Evolutionary conservation across 2,888 invertebrate genomes (phyloP), one percentile per base, ranked within the genome.

Genomic region (Plebejus argus): DNA sequence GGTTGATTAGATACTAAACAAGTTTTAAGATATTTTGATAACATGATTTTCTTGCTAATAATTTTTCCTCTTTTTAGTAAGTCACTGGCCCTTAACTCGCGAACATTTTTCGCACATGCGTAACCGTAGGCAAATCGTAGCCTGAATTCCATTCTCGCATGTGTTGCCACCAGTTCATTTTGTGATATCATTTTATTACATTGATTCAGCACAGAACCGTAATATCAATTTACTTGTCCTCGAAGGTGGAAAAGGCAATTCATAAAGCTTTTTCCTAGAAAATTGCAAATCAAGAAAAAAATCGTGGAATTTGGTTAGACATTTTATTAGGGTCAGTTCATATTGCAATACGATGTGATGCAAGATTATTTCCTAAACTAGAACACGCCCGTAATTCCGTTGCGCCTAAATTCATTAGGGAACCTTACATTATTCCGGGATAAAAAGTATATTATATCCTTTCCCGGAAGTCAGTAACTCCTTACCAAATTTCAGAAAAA

Each of bases 91-190:
- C 1, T 61, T 12, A 12, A 10, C 61, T 61, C 8, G 4, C 0
- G 5, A 12, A 66, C 15, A 66, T 33, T 15, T 28, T 66, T 66
- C 28, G 66, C 66, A 33, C 5, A 18, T 66, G 66, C 66, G 66
- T 28, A 66, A 66, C 66, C 66, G 61, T 66, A 28, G 66, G 28
- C 66, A 66, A 28, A 66, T 28, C 28, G 28, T 33, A 33, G 23
- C 28, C 28, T 28, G 1, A 66, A 66, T 66, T 66, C 66, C 66
- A 66, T 33, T 61, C 28, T 4, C 66, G 28, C 66, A 28, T 15
- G 66, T 66, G 28, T 66, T 23, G 66, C 15, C 66, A 33, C 6
- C 20, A 61, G 66, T 66, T 66, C 66, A 33, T 66, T 66, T 66
- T 18, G 66, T 23, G 23, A 28, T 66, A 28, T 28, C 15, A 66